These are phyloP conservation scores for Bos indicus DNA, from an alignment of 2,113 vertebrate species.

Conservation along the genomic window DNA sequence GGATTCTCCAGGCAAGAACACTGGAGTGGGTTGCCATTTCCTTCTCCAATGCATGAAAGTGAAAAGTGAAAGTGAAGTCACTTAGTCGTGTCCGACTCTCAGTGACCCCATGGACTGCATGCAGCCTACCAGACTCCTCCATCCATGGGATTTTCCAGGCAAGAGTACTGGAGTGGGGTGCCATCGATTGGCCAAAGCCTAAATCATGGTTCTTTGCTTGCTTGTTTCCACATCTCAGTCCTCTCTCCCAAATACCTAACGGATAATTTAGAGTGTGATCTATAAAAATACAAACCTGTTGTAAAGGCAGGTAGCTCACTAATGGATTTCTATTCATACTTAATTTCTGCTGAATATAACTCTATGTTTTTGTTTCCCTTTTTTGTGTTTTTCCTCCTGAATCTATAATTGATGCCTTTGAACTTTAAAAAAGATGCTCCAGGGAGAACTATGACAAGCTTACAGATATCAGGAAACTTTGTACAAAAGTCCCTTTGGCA, in stretches of 20 bases:
- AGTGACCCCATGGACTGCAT: too few species aligned
- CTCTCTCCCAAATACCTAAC: not conserved
- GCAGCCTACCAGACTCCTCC: too few species aligned
- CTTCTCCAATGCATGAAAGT: too few species aligned
- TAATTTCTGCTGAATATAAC: not conserved
- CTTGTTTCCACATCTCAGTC: not conserved
- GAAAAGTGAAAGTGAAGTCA: too few species aligned
- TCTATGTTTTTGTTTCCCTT: not conserved
- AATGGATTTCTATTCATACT: not conserved
- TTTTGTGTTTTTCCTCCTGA: not conserved
- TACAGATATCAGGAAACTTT: conserved; percentile 37
- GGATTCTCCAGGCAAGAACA: too few species aligned
- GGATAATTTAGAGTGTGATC: not conserved
- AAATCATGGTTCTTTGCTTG: not conserved
- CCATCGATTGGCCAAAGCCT: not conserved
- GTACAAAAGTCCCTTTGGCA: conserved; percentile 36
- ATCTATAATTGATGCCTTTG: conserved; percentile 52
- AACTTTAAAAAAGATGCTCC: conserved; percentile 54
- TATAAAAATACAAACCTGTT: not conserved
- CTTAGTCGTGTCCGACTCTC: too few species aligned
- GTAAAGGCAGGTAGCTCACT: not conserved
- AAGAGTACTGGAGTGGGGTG: too few species aligned
- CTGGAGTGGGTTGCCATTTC: too few species aligned
- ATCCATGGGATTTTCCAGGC: too few species aligned
- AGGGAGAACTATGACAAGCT: conserved; percentile 19